Evolutionary conservation across 2,888 invertebrate species (phyloP), one percentile per base, ranked within the genome.

Genomic region (Branchellion lobata): DNA sequence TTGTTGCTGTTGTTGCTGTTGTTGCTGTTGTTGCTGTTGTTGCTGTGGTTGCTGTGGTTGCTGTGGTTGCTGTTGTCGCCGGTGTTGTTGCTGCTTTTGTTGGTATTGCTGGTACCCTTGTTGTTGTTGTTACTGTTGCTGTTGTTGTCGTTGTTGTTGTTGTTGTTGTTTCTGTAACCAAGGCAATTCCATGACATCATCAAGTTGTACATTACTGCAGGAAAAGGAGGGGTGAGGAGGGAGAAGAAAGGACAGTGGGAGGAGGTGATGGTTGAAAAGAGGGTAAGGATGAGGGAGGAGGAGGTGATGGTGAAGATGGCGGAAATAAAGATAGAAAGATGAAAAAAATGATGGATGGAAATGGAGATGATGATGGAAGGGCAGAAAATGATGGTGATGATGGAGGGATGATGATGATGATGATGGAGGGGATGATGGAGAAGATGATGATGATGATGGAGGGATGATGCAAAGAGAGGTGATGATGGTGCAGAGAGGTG

Each of bases 1-100:
- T 24, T 65, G 65, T 24, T 65, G 65, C 8, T 65, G 65, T 24
- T 65, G 65, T 24, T 65, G 65, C 8, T 65, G 65, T 24, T 65
- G 65, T 24, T 65, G 65, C 8, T 65, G 65, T 5, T 71, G 27
- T 34, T 31, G 31, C 31, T 71, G 36, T n/a, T 71, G 71, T 21
- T 31, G 21, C 71, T 18, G 36, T 68, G 21, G 69, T 47, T 68
- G 21, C 24, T 34, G n/a, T 33, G 33, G 69, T 78, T 24, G 34
- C 27, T 65, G 78, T 18, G 33, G 11, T 24, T 1, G 40, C 29
- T 47, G 24, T 34, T 27, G 18, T 68, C n/a, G 29, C 5, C 18
- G 11, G 21, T 34, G 21, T 31, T 18, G 31, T 34, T 34, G 21
- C 27, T 34, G 21, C 27, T 31, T 5, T 34, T 18, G 21, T 34